A percentile compares a stretch with the other conserved stretches of the same genome.
Conservation (phyloP, 2,113 vertebrate genomes). For the Pangasianodon hypophthalmus region DNA sequence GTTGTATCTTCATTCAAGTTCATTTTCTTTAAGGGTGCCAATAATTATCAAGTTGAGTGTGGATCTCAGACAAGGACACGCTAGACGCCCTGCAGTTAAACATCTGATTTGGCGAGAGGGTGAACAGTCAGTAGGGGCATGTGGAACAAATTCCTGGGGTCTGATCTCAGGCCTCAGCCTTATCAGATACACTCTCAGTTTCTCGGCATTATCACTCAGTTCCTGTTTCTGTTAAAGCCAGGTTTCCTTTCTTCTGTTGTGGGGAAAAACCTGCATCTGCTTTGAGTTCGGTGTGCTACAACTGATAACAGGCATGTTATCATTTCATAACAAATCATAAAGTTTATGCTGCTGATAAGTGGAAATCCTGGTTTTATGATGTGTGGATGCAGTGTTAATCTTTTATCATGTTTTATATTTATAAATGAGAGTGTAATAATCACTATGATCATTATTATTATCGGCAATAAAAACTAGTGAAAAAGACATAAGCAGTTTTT, state of each 20-base stretch:
- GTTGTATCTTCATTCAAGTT: not conserved
- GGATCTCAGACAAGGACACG: not conserved
- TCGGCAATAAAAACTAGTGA: not conserved
- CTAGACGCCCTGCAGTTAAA: not conserved
- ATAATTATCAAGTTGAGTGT: not conserved
- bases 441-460: not conserved
- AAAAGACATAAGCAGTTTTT: not conserved
- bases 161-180: not conserved
- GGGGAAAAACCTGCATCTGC: not conserved
- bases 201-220: not conserved
- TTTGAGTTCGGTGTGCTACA: not conserved
- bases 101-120: not conserved
- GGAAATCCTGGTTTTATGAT: conserved; percentile 6
- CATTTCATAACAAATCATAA: not conserved
- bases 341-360: not conserved
- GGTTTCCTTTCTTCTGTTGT: not conserved
- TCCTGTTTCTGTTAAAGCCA: not conserved
- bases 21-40: not conserved
- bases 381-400: not conserved
- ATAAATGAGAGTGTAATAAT: not conserved
- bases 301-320: not conserved
- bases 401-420: not conserved
- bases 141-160: not conserved
- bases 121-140: not conserved
- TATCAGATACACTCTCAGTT: not conserved